Evolutionary conservation across 2,888 invertebrate genomes (phyloP), one percentile per base, ranked within the genome.

Genomic region (Oligia strigilis): DNA sequence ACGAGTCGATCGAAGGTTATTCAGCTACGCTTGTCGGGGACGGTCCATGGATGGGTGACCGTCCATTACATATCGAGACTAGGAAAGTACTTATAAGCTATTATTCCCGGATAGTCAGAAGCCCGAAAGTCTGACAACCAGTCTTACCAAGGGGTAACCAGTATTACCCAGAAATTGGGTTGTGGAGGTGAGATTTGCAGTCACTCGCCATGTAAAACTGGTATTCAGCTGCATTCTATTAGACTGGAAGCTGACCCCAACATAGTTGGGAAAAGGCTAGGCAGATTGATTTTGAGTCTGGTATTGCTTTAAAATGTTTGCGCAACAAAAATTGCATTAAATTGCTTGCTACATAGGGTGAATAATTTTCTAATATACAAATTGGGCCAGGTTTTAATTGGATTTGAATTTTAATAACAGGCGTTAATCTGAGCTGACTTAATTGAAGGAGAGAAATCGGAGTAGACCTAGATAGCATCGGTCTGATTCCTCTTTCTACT

Each of bases 311-410:
- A 2, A n/a, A 60, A 79, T 43, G 52, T 29, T 79, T 52, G 23
- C 58, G 17, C 52, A 60, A 43, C 5, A 14, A n/a, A 77, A 75
- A 71, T 23, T 36, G 49, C 55, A 64, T 36, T 73, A 8, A 49
- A 75, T 72, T 46, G 36, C 11, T 29, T 65, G 55, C 43, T 62
- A 72, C 52, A 71, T 70, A 76, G 46, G 58, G 62, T 62, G 52
- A 36, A n/a, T 55, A 55, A 46, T 77, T 84, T 77, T 72, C 4
- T 69, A 70, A 70, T 55, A n/a, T 46, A 66, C 72, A 52, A 75
- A 75, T 83, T 80, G 80, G 71, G 62, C 67, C 65, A 65, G 72
- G 29, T 29, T 29, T 29, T 29, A 29, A 29, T 29, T 29, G 29
- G 29, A 29, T 29, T 29, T 29, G 29, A 29, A 29, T 29, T 29